Evolutionary conservation across 1,140 invertebrate species (phyloP), one percentile per base, ranked within the genome.

Genomic region (Zaprionus capensis): DNA sequence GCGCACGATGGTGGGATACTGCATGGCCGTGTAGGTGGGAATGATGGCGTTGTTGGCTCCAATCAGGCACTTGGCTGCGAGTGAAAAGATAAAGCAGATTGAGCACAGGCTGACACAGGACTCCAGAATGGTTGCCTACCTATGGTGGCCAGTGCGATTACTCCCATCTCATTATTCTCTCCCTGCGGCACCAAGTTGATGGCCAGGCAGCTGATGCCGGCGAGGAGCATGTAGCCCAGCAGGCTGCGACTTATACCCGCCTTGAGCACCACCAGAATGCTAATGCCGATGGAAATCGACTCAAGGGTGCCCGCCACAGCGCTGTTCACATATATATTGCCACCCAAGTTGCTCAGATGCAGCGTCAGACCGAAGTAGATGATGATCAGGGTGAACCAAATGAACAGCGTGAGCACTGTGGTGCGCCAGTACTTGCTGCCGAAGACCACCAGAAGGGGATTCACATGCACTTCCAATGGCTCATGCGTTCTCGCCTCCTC

Each of bases 361-460:
- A 96, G 93, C 17, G 96, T 94, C 5, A 96, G 91, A 0, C 96
- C 96, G 59, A 96, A 96, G 80, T 96, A 96, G 4, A 95, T 94
- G 2, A 96, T 94, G 66, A 96, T 96, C 76, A 96, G 94, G 12
- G 94, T 93, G 80, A 96, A 95, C 96, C 96, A 96, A 51, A 95
- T 94, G 14, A 95, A 72, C 70, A 95, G 94, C 2, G 95, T 93
- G 34, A 95, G 94, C 6, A 95, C 92, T 0, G 95, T 96, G 41
- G 94, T 95, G 76, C 94, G 95, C 63, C 95, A 92, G 71, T 96
- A 94, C 24, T 93, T 84, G 53, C 93, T 93, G 51, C 94, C 94
- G 70, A 96, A 96, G 0, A 96, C 93, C 78, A 96, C 95, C n/a
- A 94, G 65, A 6, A 57, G 95, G 93, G 34, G 94, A 93, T 66